Percentiles rank a stretch among this genome's conserved stretches.
Evolutionary conservation across 2,797 vertebrate genomes (phyloP).

Genomic region (Sardinella longiceps): DNA sequence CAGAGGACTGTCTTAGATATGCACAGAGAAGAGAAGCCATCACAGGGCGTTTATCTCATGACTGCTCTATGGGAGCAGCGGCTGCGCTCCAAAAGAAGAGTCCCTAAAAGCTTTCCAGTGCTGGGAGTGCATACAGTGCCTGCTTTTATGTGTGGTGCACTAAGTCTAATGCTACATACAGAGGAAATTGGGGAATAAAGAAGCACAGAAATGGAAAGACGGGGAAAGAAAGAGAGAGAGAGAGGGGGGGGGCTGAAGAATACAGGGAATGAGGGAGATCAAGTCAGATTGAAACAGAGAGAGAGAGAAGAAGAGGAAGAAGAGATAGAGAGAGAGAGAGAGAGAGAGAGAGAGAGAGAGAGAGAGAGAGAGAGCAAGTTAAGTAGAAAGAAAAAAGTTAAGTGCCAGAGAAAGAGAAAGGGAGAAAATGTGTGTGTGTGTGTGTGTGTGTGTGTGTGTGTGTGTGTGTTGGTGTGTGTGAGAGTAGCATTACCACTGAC

Average conservation of each 20-base stretch:
- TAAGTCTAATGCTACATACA: too few species aligned
- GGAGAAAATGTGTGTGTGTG: background rate
- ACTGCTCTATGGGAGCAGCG: background rate
- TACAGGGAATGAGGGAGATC: background rate
- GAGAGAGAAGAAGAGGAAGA: background rate
- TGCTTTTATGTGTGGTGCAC: too few species aligned
- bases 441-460: background rate
- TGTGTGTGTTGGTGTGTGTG: background rate
- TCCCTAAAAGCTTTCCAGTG: too few species aligned
- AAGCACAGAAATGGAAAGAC: background rate
- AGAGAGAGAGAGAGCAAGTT: background rate
- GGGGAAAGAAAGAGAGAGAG: background rate
- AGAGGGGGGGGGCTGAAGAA: background rate
- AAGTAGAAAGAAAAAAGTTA: background rate
- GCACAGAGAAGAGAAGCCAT: background rate
- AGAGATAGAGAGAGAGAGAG: background rate
- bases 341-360: background rate
- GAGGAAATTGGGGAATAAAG: background rate
- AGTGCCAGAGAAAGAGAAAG: background rate
- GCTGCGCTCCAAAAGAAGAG: too few species aligned
- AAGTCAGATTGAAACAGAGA: background rate
- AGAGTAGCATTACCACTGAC: background rate
- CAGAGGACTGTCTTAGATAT: background rate
- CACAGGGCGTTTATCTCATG: slow-evolving; percentile 7
- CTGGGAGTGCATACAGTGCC: too few species aligned